Base-by-base conservation (phyloP, 2,888 invertebrate species). In the Pristionchus japonicus region DNA sequence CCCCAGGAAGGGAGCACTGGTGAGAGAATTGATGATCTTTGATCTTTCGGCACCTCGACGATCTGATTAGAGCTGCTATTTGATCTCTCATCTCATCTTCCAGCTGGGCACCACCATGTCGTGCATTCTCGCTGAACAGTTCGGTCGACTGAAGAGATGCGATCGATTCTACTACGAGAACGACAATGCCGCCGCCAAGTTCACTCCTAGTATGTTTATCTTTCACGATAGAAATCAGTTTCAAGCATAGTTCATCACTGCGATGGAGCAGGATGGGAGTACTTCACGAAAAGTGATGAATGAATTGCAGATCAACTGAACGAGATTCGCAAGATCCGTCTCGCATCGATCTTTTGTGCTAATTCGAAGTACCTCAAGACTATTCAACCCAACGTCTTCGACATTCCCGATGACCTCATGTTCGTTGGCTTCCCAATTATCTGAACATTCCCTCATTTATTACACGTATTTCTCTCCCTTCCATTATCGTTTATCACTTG, bases 61-160 rank as follows among this genome's bases (percentile, higher is more conserved):
- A n/a, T n/a, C n/a, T n/a, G n/a, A n/a, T n/a, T n/a, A n/a, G n/a
- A n/a, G n/a, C n/a, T n/a, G n/a, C n/a, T n/a, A n/a, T n/a, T n/a
- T 74, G 74, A 74, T 74, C 40, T 20, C 23, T 74, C 1, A n/a
- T 17, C 23, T 37, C 49, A 40, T 31, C 87, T 90, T 82, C n/a
- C 89, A 92, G 90, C 90, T 98, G 0, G 98, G 98, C 3, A 98
- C 98, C 0, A 98, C 98, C 0, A 97, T 98, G 95, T 98, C 98
- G n/a, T 96, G 96, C 97, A 97, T 99, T 93, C 97, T 99, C 92
- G 98, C 97, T 86, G 97, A 97, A 85, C 98, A 98, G 95, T 94
- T 94, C 89, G 92, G 92, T 67, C 89, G 94, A 70, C 89, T 93
- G 64, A 94, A 94, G 89, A 97, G 97, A 94, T 98, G 98, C 94